phyloP scores from a whole-genome alignment of 2,888 invertebrate genomes.

The Neria commutata region DNA sequence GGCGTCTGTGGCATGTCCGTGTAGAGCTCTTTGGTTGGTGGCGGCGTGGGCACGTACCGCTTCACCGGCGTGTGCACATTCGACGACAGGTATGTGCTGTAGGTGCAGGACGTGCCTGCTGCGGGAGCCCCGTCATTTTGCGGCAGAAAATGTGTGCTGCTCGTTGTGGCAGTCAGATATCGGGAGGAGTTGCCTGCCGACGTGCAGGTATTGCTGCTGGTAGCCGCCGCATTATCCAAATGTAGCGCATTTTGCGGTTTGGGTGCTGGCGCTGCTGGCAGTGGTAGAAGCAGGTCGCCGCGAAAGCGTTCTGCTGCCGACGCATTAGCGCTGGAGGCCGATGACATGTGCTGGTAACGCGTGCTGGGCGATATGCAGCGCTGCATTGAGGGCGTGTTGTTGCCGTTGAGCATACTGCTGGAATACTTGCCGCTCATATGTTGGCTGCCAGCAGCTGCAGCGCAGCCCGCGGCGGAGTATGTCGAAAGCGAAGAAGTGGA shows the following conservation, averaged over 20 bases:
- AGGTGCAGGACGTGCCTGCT: constrained; percentile 49
- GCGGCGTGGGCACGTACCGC: constrained; percentile 61
- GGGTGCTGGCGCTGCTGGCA: constrained; percentile 23
- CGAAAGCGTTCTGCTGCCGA: constrained; percentile 29
- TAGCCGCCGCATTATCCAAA: constrained; percentile 6
- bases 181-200: constrained; percentile 24
- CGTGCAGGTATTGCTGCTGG: no score
- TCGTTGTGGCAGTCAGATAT: constrained; percentile 39
- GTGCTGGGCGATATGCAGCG: constrained; percentile 58
- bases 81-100: constrained; percentile 57
- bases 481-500: constrained; percentile 34
- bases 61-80: constrained; percentile 62
- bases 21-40: constrained; percentile 53
- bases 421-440: constrained; percentile 11
- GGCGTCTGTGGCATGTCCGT: constrained; percentile 31
- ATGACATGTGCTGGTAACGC: constrained; percentile 56
- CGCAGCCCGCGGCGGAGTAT: constrained; percentile 20
- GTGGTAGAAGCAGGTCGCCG: constrained; percentile 9
- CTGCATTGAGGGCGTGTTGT: constrained; percentile 31
- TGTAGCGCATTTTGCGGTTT: no score
- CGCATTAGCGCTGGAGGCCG: constrained; percentile 40
- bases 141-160: constrained; percentile 47
- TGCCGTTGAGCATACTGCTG: constrained; percentile 25
- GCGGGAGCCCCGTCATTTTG: no score
- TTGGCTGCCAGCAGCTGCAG: constrained; percentile 15